Percentiles rank a stretch among this genome's conserved stretches.
These are phyloP conservation scores for Tragelaphus buxtoni DNA, from an alignment of 2,113 vertebrate species.

Conservation along the genomic window DNA sequence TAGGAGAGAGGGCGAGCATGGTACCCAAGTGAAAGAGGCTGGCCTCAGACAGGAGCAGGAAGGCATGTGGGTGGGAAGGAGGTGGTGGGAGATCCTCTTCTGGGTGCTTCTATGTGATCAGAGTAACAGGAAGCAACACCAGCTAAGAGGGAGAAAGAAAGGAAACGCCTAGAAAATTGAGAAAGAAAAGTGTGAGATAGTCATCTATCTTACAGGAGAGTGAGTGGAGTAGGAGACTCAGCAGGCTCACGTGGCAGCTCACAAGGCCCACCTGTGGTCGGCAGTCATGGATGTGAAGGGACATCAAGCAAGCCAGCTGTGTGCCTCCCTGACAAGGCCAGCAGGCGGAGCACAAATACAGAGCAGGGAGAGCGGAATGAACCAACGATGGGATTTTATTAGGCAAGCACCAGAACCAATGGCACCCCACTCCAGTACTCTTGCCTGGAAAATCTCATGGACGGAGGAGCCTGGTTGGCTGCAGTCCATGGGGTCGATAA, in stretches of 20 bases:
- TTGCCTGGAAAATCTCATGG: too few relatives aligned
- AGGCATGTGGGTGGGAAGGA: not conserved
- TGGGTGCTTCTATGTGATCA: not conserved
- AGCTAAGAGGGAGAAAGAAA: not conserved
- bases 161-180: not conserved
- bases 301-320: not conserved
- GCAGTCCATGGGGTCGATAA: too few relatives aligned
- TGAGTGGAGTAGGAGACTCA: too few relatives aligned
- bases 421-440: too few relatives aligned
- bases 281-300: not conserved
- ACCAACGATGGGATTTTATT: not conserved
- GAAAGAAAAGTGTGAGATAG: not conserved
- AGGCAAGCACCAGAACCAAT: not conserved
- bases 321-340: not conserved
- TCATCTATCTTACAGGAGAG: not conserved
- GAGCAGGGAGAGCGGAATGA: not conserved
- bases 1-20: not conserved
- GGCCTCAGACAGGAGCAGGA: not conserved
- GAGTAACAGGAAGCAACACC: not conserved
- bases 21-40: not conserved
- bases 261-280: not conserved
- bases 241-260: not conserved
- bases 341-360: rapidly evolving
- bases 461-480: too few relatives aligned
- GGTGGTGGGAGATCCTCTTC: not conserved